phyloP scores from a whole-genome alignment of 2,888 invertebrate species.

The Hemithea aestivaria region DNA sequence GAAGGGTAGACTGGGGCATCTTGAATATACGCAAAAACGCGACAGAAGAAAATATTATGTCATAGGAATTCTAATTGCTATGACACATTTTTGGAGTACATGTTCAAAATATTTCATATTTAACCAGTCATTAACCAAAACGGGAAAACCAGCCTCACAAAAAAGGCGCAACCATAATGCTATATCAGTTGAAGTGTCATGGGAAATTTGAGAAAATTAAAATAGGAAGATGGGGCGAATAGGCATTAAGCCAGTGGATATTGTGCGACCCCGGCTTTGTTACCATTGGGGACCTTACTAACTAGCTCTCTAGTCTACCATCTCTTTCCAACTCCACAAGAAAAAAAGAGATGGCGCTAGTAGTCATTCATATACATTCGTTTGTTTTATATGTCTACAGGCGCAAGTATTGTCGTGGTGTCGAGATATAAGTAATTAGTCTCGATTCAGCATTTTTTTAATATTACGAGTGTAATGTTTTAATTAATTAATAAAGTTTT shows the following conservation, averaged over 20 bases:
- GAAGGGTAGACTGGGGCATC: too few relatives aligned
- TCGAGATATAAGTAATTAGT: conserved; percentile 72
- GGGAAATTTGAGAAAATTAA: conserved; percentile 80
- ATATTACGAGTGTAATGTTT: conserved; percentile 26
- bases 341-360: conserved; percentile 25
- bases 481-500: conserved; percentile 30
- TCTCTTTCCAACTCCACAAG: conserved; percentile 25
- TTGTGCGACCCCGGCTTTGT: conserved; percentile 60
- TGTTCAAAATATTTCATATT: too few relatives aligned
- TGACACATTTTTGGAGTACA: too few relatives aligned
- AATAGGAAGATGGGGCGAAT: conserved; percentile 78
- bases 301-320: conserved; percentile 52
- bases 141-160: conserved; percentile 27
- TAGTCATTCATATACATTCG: too few relatives aligned
- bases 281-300: conserved; percentile 57
- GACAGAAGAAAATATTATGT: too few relatives aligned
- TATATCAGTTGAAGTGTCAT: conserved; percentile 75
- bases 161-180: conserved; percentile 45
- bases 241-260: conserved; percentile 58
- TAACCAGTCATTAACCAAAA: conserved; percentile 2
- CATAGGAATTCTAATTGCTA: too few relatives aligned
- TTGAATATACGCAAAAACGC: too few relatives aligned
- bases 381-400: conserved; percentile 52
- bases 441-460: conserved; percentile 45
- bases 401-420: conserved; percentile 54